A percentile compares a stretch with the other conserved stretches of the same genome.
Conservation (phyloP, 2,797 vertebrate species). For the Gadopsis bispinosus region DNA sequence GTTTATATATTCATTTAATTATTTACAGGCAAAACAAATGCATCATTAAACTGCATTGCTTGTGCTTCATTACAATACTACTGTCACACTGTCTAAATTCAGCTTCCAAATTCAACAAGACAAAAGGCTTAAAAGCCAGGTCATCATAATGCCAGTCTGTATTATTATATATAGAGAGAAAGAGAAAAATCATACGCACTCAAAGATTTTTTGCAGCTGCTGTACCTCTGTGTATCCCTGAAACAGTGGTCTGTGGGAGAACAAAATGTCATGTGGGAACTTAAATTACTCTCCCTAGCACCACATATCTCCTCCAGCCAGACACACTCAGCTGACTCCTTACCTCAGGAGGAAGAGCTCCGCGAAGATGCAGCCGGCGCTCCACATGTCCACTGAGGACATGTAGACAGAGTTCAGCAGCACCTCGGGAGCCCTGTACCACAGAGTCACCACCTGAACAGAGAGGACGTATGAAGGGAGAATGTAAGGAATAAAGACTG, state of each 20-base stretch:
- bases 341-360: conserved; percentile 86
- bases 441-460: conserved; percentile 85
- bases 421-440: conserved; percentile 88
- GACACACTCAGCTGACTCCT: neutral
- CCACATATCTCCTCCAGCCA: conserved; percentile 11
- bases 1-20: neutral
- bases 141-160: neutral
- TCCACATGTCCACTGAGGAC: conserved; percentile 87
- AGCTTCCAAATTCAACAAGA: neutral
- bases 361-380: conserved; percentile 86
- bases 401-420: conserved; percentile 84
- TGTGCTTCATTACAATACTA: neutral
- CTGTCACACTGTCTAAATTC: too few species aligned
- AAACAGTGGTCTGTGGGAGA: conserved; percentile 81
- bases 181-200: conserved; percentile 72
- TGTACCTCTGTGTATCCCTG: conserved; percentile 79
- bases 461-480: neutral
- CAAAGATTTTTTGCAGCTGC: conserved; percentile 87
- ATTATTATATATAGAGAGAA: neutral
- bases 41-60: too few species aligned
- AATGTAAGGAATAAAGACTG: neutral
- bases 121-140: neutral
- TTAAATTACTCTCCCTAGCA: neutral
- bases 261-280: neutral
- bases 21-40: neutral